These are phyloP conservation scores for Euthynnus affinis DNA, from an alignment of 2,797 vertebrate genomes.

Conservation along the genomic window DNA sequence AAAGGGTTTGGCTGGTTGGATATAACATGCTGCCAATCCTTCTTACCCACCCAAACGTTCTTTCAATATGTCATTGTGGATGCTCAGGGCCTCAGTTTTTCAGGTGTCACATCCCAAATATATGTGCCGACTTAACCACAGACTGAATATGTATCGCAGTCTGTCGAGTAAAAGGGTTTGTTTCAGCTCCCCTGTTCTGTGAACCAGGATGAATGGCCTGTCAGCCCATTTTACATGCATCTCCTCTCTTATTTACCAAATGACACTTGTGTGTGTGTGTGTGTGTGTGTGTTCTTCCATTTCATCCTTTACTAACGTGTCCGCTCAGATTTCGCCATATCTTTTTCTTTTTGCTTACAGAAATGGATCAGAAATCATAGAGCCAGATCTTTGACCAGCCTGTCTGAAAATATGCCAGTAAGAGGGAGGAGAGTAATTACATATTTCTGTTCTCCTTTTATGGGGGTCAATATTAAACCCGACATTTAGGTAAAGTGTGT, in stretches of 20 bases:
- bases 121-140: constrained; percentile 45
- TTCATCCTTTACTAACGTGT: constrained; percentile 50
- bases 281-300: constrained; percentile 68
- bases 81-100: constrained; percentile 86
- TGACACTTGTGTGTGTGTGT: constrained; percentile 59
- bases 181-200: constrained; percentile 36
- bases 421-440: neutral
- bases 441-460: constrained; percentile 28
- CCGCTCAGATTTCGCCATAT: constrained; percentile 42
- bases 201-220: constrained; percentile 47
- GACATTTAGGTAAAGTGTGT: constrained; percentile 35
- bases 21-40: constrained; percentile 31
- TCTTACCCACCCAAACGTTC: constrained; percentile 50
- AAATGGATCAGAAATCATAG: constrained; percentile 29
- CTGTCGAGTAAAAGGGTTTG: constrained; percentile 50
- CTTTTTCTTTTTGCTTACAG: constrained; percentile 19
- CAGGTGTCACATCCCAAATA: constrained; percentile 81
- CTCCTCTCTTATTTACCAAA: constrained; percentile 64
- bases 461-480: constrained; percentile 52
- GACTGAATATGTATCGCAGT: constrained; percentile 55
- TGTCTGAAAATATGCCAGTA: constrained; percentile 51
- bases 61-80: constrained; percentile 66
- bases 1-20: constrained; percentile 20
- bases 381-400: constrained; percentile 56
- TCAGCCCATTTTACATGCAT: constrained; percentile 41